Evolutionary conservation across 2,888 invertebrate genomes (phyloP).

Genomic region (Tridacna crocea): DNA sequence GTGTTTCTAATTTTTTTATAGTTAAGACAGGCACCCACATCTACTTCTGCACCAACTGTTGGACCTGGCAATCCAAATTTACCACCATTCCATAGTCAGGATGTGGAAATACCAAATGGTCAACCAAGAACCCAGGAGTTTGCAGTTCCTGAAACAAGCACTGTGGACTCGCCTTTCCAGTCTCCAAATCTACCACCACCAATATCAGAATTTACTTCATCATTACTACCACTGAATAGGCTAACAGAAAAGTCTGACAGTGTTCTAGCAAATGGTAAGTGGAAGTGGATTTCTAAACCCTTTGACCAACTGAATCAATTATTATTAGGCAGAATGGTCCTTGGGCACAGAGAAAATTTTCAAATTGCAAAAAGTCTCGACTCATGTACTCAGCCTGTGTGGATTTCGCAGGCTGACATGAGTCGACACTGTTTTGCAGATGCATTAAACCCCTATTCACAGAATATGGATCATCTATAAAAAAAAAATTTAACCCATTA

Average conservation of each 20-base stretch:
- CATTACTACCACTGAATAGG: slow-evolving; percentile 53
- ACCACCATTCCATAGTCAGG: slow-evolving; percentile 21
- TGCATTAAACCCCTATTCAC: too few relatives aligned
- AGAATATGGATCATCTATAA: too few relatives aligned
- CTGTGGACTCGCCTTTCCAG: slow-evolving; percentile 32
- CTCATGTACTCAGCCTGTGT: too few relatives aligned
- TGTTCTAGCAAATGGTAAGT: slow-evolving; percentile 55
- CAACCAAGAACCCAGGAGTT: slow-evolving; percentile 50
- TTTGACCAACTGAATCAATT: neutral
- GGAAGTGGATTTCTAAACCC: neutral
- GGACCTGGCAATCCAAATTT: neutral
- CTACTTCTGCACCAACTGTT: neutral
- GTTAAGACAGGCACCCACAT: neutral
- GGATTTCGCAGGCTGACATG: too few relatives aligned
- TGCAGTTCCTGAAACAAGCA: slow-evolving; percentile 19
- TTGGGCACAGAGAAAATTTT: too few relatives aligned
- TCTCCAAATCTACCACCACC: slow-evolving; percentile 47
- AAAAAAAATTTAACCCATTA: too few relatives aligned
- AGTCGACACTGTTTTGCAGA: too few relatives aligned
- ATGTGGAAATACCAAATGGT: slow-evolving; percentile 42
- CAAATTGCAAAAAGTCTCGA: too few relatives aligned
- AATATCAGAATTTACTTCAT: slow-evolving; percentile 60
- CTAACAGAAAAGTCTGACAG: slow-evolving; percentile 57
- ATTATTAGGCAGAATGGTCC: too few relatives aligned
- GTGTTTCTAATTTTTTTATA: too few relatives aligned